These are phyloP conservation scores for Phyto melanocephala DNA, from an alignment of 2,888 invertebrate genomes.

Conservation along the genomic window DNA sequence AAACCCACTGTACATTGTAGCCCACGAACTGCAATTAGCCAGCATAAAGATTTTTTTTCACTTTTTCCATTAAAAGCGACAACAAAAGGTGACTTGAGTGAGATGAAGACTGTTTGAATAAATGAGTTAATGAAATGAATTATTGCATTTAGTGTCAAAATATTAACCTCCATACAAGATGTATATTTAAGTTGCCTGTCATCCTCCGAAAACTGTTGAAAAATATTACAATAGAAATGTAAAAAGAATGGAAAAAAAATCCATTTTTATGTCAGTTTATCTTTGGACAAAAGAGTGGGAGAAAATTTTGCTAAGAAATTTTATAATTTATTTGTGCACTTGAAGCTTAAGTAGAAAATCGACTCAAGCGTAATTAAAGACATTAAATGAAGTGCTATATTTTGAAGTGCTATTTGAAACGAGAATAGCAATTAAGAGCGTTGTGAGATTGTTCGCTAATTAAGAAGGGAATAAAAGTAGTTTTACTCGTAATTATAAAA, in stretches of 20 bases:
- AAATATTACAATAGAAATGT: neutral
- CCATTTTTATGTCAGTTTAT: neutral
- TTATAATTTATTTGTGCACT: neutral
- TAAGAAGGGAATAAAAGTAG: too few relatives aligned
- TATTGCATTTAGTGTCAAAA: constrained; percentile 51
- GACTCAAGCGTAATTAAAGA: constrained; percentile 26
- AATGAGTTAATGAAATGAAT: constrained; percentile 39
- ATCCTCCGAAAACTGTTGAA: neutral
- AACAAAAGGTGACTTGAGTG: constrained; percentile 43
- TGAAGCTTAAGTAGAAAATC: constrained; percentile 15
- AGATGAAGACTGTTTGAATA: constrained; percentile 23
- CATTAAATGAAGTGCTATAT: neutral
- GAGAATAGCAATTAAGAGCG: neutral
- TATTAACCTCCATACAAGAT: constrained; percentile 41
- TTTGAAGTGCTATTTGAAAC: neutral
- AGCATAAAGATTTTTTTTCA: neutral
- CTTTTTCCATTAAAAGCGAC: constrained; percentile 26
- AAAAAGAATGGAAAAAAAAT: too few relatives aligned
- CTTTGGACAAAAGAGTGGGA: neutral
- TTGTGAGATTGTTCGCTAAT: neutral
- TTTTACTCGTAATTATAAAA: too few relatives aligned
- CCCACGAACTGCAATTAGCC: constrained; percentile 34
- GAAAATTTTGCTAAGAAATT: neutral
- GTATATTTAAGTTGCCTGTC: constrained; percentile 33
- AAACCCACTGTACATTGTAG: neutral